phyloP scores from a whole-genome alignment of 2,888 invertebrate species.

The Platerodrilus igneus region DNA sequence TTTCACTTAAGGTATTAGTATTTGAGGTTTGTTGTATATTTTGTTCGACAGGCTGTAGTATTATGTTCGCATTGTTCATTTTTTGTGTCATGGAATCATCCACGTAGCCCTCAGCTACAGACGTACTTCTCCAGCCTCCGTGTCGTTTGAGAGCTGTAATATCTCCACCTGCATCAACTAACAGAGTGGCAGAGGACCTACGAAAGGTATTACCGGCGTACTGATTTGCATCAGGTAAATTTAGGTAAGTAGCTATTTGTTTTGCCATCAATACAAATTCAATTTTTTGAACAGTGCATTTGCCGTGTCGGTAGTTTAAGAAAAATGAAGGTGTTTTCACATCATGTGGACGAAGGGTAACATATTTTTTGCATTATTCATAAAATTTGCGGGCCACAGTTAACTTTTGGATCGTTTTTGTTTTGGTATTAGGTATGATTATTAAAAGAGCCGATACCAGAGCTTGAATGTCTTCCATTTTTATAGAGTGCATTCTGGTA shows the following conservation, averaged over 20 bases:
- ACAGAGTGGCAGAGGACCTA: slow-evolving; percentile 14
- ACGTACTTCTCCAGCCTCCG: slow-evolving; percentile 8
- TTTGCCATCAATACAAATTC: slow-evolving; percentile 13
- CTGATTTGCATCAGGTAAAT: slow-evolving; percentile 8
- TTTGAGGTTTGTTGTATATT: slow-evolving; percentile 1
- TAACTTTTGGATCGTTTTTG: slow-evolving; percentile 18
- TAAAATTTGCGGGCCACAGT: slow-evolving; percentile 20
- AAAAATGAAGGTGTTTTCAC: slow-evolving; percentile 12
- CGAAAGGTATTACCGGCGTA: slow-evolving; percentile 21
- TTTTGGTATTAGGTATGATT: slow-evolving; percentile 16
- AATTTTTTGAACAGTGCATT: slow-evolving; percentile 14
- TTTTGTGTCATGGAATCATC: slow-evolving; percentile 7
- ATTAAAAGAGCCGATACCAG: too few species aligned
- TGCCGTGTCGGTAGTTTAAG: slow-evolving; percentile 15
- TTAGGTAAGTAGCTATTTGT: slow-evolving; percentile 18
- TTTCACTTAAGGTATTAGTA: background rate
- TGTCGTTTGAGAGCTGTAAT: slow-evolving; percentile 15
- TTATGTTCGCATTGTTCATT: too few species aligned
- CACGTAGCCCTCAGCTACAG: slow-evolving; percentile 7
- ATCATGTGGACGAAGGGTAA: slow-evolving; percentile 17
- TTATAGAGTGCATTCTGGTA: too few species aligned
- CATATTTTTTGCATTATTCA: slow-evolving; percentile 21
- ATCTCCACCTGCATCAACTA: slow-evolving; percentile 35
- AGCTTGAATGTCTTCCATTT: too few species aligned
- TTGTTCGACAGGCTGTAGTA: background rate